phyloP scores from a whole-genome alignment of 2,888 invertebrate species.

The Petrophora chlorosata region DNA sequence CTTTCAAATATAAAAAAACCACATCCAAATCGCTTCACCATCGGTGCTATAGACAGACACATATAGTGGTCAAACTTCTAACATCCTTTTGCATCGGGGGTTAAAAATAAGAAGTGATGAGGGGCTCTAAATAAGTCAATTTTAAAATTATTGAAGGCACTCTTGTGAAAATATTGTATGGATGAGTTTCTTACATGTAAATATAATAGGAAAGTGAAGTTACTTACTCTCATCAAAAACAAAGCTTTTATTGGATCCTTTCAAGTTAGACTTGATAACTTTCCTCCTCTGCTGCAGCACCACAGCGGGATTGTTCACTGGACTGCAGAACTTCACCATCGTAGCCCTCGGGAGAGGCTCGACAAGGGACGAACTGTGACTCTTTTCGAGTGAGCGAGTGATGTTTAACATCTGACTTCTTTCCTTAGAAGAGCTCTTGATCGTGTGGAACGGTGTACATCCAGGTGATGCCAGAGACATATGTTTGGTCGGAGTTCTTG shows the following conservation, averaged over 20 bases:
- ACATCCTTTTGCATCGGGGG: too few relatives aligned
- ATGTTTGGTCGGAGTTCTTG: constrained; percentile 48
- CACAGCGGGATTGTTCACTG: constrained; percentile 55
- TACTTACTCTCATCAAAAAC: constrained; percentile 68
- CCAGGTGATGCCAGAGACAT: constrained; percentile 63
- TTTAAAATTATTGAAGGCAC: too few relatives aligned
- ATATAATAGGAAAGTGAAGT: constrained; percentile 36
- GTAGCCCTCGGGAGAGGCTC: constrained; percentile 52
- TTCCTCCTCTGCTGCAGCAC: constrained; percentile 59
- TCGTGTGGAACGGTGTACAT: constrained; percentile 61
- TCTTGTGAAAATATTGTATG: background rate
- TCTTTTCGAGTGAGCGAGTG: constrained; percentile 70
- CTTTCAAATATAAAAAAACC: too few relatives aligned
- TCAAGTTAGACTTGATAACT: constrained; percentile 75
- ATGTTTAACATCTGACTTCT: constrained; percentile 59
- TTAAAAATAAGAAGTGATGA: too few relatives aligned
- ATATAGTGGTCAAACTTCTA: too few relatives aligned
- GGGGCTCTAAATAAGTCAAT: too few relatives aligned
- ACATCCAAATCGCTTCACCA: too few relatives aligned
- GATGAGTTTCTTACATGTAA: background rate
- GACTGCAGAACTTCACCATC: constrained; percentile 77
- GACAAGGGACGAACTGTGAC: constrained; percentile 38
- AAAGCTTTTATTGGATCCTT: constrained; percentile 78
- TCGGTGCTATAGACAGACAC: too few relatives aligned
- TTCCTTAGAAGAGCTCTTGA: constrained; percentile 50